Evolutionary conservation across 2,113 vertebrate species (phyloP), one percentile per base, ranked within the genome.

Genomic region (Aix galericulata): DNA sequence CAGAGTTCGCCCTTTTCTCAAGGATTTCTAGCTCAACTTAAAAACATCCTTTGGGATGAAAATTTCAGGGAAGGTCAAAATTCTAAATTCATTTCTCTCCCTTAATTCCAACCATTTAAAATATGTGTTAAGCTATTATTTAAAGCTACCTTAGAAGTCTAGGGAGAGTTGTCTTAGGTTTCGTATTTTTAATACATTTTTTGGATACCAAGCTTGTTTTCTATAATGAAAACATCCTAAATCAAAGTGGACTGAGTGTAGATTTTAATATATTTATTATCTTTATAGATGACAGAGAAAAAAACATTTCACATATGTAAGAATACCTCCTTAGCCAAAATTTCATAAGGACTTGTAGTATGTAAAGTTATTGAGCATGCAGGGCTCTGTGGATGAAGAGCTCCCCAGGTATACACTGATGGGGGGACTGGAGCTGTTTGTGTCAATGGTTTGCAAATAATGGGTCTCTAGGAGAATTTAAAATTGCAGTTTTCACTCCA

Each of bases 391-490:
- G 62, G 85, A 96, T 97, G 94, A 97, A 98, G 88, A 96, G 96
- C 94, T 98, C 97, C 97, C 97, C 82, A 77, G 97, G 80, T 94
- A 73, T 67, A 22, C 83, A 80, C 91, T 97, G 97, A 97, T 96
- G 93, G 92, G 95, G 95, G 83, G 88, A 97, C 94, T 82, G 85
- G 92, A 96, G 96, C 81, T 96, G 93, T 97, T 96, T 97, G 96
- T 98, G 97, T 98, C 97, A 97, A 95, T 98, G 97, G 95, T 96
- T 98, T 98, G 97, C 97, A 98, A 98, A 98, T 98, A 98, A 98
- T 97, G 97, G 93, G 94, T 98, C 98, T 98, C 97, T 86, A 78
- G 98, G 97, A 98, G 97, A 98, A 95, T 97, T 97, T 97, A 88
- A 97, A 97, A 97, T 96, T 97, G 96, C 96, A 94, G 93, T 97